phyloP scores from a whole-genome alignment of 2,888 invertebrate species.

The Syrphus vitripennis region DNA sequence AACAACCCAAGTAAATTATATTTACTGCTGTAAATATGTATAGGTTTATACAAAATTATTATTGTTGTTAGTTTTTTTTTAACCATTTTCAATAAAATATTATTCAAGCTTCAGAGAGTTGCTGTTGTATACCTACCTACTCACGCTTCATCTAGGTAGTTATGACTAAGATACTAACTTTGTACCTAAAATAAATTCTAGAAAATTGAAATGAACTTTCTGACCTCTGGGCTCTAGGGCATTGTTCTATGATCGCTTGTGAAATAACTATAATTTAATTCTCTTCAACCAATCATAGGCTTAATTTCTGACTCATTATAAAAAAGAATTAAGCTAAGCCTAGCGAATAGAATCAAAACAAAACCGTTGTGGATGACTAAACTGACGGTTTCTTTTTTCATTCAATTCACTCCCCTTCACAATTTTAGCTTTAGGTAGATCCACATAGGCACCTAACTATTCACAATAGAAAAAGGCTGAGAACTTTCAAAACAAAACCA shows the following conservation, averaged over 20 bases:
- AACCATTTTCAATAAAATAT: too few species aligned
- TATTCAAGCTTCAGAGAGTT: too few species aligned
- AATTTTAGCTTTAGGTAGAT: not conserved
- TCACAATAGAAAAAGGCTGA: not conserved
- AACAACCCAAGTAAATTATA: too few species aligned
- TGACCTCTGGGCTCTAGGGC: conserved; percentile 6
- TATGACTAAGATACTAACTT: not conserved
- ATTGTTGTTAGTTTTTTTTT: too few species aligned
- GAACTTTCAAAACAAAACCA: not conserved
- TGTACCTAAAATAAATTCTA: not conserved
- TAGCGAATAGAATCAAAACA: not conserved
- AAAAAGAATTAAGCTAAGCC: not conserved
- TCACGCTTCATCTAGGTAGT: too few species aligned
- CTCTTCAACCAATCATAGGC: not conserved
- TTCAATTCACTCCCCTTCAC: not conserved
- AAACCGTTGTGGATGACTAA: not conserved
- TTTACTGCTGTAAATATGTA: too few species aligned
- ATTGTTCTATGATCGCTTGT: not conserved
- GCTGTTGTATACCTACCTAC: not conserved
- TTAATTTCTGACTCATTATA: not conserved
- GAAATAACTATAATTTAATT: not conserved
- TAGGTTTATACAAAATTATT: too few species aligned
- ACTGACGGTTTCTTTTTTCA: not conserved
- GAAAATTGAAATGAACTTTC: not conserved
- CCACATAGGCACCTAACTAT: too few species aligned